Evolutionary conservation across 2,797 vertebrate species (phyloP).

Genomic region (Melanotaenia maccullochi): DNA sequence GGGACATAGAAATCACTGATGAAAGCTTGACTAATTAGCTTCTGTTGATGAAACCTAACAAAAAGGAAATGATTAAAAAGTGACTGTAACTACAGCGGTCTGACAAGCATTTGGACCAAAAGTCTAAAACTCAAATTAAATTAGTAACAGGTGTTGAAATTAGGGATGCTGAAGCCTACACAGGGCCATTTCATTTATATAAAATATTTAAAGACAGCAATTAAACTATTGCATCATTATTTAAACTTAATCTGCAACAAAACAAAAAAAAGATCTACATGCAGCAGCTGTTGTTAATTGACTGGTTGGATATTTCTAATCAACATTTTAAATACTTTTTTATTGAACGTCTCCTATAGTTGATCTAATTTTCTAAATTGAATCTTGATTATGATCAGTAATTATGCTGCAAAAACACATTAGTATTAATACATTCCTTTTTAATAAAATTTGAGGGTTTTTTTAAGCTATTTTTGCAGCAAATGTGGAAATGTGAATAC

Average conservation of each 20-base stretch:
- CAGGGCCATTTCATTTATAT: too few species aligned
- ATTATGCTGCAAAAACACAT: too few species aligned
- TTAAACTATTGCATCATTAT: neutral
- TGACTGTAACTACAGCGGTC: neutral
- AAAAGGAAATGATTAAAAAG: neutral
- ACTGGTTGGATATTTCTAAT: too few species aligned
- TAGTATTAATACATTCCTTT: neutral
- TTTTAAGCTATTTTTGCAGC: too few species aligned
- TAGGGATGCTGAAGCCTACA: neutral
- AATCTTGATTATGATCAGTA: too few species aligned
- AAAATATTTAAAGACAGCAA: neutral
- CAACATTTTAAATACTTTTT: too few species aligned
- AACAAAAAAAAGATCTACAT: too few species aligned
- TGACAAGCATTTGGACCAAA: neutral
- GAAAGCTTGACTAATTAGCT: neutral
- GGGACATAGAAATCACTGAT: neutral
- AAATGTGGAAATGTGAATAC: neutral
- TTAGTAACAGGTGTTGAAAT: neutral
- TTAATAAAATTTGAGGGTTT: neutral
- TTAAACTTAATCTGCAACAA: neutral
- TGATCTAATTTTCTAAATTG: too few species aligned
- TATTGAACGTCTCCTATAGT: too few species aligned
- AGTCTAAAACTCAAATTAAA: neutral
- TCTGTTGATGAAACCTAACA: neutral
- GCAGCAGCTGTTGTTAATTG: too few species aligned